These are phyloP conservation scores for Mesocentrotus franciscanus DNA, from an alignment of 53 echinoderm and acorn worm genomes.

Conservation along the genomic window DNA sequence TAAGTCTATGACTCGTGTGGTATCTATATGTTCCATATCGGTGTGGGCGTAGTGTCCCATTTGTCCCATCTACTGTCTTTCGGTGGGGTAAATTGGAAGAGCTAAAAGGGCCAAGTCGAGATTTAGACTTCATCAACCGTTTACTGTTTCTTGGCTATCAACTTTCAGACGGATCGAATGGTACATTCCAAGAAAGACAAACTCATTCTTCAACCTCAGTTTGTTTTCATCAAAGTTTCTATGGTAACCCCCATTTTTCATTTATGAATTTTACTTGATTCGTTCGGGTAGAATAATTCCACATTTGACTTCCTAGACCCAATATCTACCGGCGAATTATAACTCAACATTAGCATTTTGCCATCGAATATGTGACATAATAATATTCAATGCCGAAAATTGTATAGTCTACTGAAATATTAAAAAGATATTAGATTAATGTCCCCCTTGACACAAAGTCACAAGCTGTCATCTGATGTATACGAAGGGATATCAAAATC, in stretches of 20 bases:
- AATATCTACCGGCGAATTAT: neutral
- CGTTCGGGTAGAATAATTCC: neutral
- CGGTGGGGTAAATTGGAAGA: slow-evolving; percentile 48
- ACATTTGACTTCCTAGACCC: neutral
- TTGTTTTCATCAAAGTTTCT: neutral
- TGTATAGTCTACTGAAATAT: neutral
- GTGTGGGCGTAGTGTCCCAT: slow-evolving; percentile 41
- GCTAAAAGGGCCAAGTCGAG: slow-evolving; percentile 14
- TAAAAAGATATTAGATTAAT: no score
- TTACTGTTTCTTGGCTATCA: neutral
- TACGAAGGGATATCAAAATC: no score
- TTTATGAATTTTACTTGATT: neutral
- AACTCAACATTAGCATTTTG: neutral
- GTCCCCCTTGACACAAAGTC: no score
- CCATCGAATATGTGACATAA: neutral
- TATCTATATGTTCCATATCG: neutral
- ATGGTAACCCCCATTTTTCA: neutral
- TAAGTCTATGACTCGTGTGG: neutral
- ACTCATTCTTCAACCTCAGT: neutral
- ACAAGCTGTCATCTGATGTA: no score
- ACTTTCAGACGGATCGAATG: neutral
- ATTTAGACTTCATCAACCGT: slow-evolving; percentile 35
- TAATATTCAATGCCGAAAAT: neutral
- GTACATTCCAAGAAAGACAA: neutral
- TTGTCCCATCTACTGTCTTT: slow-evolving; percentile 38